These are phyloP conservation scores for Percopsis omiscomaycus DNA, from an alignment of 2,797 vertebrate genomes.

Conservation along the genomic window DNA sequence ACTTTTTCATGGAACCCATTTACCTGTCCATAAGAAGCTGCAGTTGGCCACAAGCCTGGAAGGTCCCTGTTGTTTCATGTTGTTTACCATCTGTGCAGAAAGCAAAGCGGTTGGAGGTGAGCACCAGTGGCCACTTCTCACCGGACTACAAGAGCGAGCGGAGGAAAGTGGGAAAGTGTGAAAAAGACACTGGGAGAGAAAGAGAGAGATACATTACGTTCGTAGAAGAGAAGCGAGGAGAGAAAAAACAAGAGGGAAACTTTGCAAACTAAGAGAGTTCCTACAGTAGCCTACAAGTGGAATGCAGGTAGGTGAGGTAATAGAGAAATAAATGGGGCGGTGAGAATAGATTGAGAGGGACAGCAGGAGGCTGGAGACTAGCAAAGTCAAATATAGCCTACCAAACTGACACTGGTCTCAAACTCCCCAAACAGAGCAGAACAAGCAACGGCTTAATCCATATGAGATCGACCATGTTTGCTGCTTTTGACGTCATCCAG, in stretches of 20 bases:
- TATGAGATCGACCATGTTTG: constrained; percentile 31
- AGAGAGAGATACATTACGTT: background rate
- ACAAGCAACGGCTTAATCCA: constrained; percentile 40
- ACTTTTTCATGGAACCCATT: constrained; percentile 26
- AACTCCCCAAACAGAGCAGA: constrained; percentile 42
- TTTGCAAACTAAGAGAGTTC: constrained; percentile 6
- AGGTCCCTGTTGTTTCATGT: constrained; percentile 62
- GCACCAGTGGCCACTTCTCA: constrained; percentile 34
- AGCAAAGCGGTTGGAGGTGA: constrained; percentile 57
- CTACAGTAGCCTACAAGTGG: background rate
- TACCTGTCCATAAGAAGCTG: constrained; percentile 62
- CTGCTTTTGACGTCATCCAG: constrained; percentile 39
- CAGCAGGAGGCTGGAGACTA: constrained; percentile 16
- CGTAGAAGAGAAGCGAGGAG: background rate
- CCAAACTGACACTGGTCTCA: constrained; percentile 18
- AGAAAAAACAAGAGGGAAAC: background rate
- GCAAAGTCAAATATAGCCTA: constrained; percentile 25
- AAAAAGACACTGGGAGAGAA: background rate
- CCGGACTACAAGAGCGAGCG: constrained; percentile 25
- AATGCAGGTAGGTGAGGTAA: constrained; percentile 11
- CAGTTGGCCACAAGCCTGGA: constrained; percentile 60
- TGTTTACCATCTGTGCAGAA: constrained; percentile 70
- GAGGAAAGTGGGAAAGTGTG: constrained; percentile 3
- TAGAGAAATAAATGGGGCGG: constrained; percentile 1
- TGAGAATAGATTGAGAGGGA: constrained; percentile 15